Evolutionary conservation across 2,113 vertebrate species (phyloP).

Genomic region (human): GRCh38 chr2:47708501-47709000

Average conservation of each 20-base stretch:
- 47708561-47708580: background rate
- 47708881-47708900: background rate
- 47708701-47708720: background rate
- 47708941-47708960: background rate
- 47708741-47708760: background rate
- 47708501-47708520: background rate
- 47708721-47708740: background rate
- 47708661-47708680: background rate
- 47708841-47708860: background rate
- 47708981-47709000: background rate
- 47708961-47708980: background rate
- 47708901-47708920: background rate
- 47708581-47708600: background rate
- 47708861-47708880: background rate
- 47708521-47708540: background rate
- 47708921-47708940: background rate
- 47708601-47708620: conserved; percentile 37
- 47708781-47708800: background rate
- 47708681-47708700: background rate
- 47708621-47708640: conserved; percentile 12
- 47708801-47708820: background rate
- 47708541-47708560: background rate
- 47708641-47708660: background rate
- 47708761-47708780: background rate
- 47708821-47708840: background rate